These are phyloP conservation scores for Caenorhabditis angaria DNA, from an alignment of 2,888 invertebrate genomes.

Conservation along the genomic window DNA sequence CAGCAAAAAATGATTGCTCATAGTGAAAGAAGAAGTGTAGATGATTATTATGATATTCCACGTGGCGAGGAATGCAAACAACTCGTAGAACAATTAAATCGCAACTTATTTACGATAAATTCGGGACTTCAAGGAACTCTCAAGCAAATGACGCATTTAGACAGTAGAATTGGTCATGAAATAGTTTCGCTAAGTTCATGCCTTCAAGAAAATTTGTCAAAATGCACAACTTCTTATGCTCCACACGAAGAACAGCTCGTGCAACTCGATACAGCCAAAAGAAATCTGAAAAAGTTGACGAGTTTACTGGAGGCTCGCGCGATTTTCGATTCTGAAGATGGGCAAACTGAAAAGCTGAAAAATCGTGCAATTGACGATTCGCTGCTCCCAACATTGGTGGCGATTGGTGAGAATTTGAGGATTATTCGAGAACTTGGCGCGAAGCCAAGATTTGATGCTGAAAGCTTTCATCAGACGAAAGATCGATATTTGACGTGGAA, in stretches of 20 bases:
- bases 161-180: constrained; percentile 40
- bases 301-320: constrained; percentile 20
- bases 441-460: constrained; percentile 38
- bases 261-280: constrained; percentile 35
- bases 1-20: constrained; percentile 30
- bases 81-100: constrained; percentile 36
- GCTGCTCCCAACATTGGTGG: constrained; percentile 35
- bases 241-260: constrained; percentile 45
- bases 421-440: constrained; percentile 40
- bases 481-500: constrained; percentile 47
- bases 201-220: constrained; percentile 43
- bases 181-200: constrained; percentile 28
- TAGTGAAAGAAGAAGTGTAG: constrained; percentile 26
- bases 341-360: constrained; percentile 26
- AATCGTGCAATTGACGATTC: constrained; percentile 38
- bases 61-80: constrained; percentile 41
- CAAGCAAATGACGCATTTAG: constrained; percentile 40
- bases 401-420: constrained; percentile 41
- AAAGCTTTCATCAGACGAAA: constrained; percentile 35
- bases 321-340: constrained; percentile 40
- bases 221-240: constrained; percentile 34
- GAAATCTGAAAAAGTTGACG: constrained; percentile 34
- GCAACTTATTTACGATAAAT: constrained; percentile 27
- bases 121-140: constrained; percentile 26
- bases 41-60: constrained; percentile 39